Evolutionary conservation across 2,888 invertebrate genomes (phyloP).

Genomic region (Apamea epomidion): DNA sequence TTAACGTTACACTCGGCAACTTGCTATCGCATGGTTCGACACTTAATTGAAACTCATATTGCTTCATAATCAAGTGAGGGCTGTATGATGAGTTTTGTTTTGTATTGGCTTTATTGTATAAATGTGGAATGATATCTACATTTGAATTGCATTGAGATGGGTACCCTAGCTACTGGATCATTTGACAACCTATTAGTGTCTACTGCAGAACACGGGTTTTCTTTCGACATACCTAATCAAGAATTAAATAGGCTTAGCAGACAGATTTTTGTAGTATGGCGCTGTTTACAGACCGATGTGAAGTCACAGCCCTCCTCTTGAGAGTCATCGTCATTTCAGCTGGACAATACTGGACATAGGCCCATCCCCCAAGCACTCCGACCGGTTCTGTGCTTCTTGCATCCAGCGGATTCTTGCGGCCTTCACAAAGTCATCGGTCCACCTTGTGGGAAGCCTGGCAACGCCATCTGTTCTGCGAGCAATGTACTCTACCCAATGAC

Average conservation of each 20-base stretch:
- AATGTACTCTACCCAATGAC: background rate
- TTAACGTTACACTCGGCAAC: constrained; percentile 64
- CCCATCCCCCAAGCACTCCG: too few species aligned
- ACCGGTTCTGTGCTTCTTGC: too few species aligned
- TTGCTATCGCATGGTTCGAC: constrained; percentile 64
- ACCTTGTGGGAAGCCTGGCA: too few species aligned
- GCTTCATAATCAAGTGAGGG: constrained; percentile 54
- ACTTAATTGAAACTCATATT: constrained; percentile 73
- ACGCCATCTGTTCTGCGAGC: background rate
- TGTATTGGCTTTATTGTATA: background rate
- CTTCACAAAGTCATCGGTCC: too few species aligned
- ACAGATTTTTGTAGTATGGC: background rate
- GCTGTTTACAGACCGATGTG: background rate
- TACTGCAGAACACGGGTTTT: background rate
- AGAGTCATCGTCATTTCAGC: background rate
- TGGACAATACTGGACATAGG: too few species aligned
- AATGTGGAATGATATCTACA: background rate
- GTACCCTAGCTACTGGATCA: too few species aligned
- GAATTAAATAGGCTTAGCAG: background rate
- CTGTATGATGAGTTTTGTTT: constrained; percentile 13
- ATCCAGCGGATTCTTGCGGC: too few species aligned
- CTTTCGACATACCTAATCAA: background rate
- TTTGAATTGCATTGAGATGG: background rate
- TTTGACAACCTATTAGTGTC: background rate
- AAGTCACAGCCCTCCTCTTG: background rate